Evolutionary conservation across 2,888 invertebrate species (phyloP).

Genomic region (Quadroppia sp.): DNA sequence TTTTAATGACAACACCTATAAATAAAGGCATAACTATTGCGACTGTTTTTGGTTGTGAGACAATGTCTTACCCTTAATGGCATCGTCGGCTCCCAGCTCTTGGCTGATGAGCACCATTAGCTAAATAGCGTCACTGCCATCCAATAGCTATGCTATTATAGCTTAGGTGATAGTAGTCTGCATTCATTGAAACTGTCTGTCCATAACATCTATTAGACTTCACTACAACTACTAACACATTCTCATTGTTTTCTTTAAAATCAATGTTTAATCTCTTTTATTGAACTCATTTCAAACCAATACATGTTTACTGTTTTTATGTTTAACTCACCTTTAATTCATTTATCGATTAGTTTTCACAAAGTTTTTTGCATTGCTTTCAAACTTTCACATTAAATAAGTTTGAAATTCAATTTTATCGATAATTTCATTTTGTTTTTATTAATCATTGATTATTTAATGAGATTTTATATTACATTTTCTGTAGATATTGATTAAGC

Average conservation of each 20-base stretch:
- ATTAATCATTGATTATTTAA: too few species aligned
- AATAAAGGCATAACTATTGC: slow-evolving; percentile 20
- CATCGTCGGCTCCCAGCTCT: slow-evolving; percentile 14
- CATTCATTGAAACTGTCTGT: neutral
- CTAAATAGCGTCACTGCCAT: neutral
- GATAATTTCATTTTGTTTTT: too few species aligned
- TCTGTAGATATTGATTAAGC: too few species aligned
- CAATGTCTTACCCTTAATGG: slow-evolving; percentile 31
- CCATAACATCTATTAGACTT: neutral
- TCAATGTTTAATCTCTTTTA: neutral
- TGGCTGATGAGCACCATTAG: slow-evolving; percentile 27
- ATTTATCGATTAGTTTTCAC: too few species aligned
- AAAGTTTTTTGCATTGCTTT: too few species aligned
- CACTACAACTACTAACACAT: neutral
- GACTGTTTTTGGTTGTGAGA: slow-evolving; percentile 20
- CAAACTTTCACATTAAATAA: too few species aligned
- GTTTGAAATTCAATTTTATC: too few species aligned
- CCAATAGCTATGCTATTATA: neutral
- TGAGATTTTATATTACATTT: too few species aligned
- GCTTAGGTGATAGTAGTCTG: neutral
- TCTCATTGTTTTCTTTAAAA: neutral
- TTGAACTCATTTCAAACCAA: neutral
- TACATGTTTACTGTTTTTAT: too few species aligned
- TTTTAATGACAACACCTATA: slow-evolving; percentile 36
- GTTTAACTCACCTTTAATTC: too few species aligned